A percentile compares a stretch with the other conserved stretches of the same genome.
These are phyloP conservation scores for Semaprochilodus insignis DNA, from an alignment of 2,797 vertebrate genomes.

Conservation along the genomic window DNA sequence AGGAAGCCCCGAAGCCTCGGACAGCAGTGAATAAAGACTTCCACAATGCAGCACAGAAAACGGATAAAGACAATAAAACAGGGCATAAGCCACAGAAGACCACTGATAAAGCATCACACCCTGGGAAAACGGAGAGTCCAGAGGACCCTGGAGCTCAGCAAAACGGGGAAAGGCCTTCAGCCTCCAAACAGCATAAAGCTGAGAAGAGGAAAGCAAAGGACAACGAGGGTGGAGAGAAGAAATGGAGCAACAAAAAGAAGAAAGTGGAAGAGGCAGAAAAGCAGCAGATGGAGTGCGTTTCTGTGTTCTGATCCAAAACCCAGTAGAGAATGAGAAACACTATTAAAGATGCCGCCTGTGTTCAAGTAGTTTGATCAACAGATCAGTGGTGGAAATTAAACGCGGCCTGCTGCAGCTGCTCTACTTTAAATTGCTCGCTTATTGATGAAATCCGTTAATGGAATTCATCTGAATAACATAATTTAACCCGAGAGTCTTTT, in stretches of 20 bases:
- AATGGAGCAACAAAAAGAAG: conserved; percentile 71
- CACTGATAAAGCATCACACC: not conserved
- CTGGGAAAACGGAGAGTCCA: not conserved
- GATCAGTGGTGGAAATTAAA: too few species aligned
- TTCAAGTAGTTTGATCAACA: too few species aligned
- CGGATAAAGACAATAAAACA: not conserved
- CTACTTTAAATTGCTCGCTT: too few species aligned
- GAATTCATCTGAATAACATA: too few species aligned
- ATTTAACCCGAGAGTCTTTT: too few species aligned
- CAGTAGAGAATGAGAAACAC: too few species aligned
- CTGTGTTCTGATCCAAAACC: not conserved
- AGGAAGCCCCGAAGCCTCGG: conserved; percentile 13
- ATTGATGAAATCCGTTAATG: too few species aligned
- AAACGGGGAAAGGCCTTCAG: not conserved
- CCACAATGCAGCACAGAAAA: not conserved
- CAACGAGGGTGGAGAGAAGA: not conserved
- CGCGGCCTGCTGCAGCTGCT: too few species aligned
- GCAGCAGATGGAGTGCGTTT: conserved; percentile 82
- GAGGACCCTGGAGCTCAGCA: not conserved
- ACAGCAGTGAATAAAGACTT: conserved; percentile 1
- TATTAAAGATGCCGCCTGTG: too few species aligned
- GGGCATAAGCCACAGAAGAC: not conserved
- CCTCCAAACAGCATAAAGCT: conserved; percentile 34
- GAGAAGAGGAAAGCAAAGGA: conserved; percentile 51
- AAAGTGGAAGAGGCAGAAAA: conserved; percentile 55